Base-by-base conservation (phyloP, 2,797 vertebrate species). In the Acanthiza pusilla region DNA sequence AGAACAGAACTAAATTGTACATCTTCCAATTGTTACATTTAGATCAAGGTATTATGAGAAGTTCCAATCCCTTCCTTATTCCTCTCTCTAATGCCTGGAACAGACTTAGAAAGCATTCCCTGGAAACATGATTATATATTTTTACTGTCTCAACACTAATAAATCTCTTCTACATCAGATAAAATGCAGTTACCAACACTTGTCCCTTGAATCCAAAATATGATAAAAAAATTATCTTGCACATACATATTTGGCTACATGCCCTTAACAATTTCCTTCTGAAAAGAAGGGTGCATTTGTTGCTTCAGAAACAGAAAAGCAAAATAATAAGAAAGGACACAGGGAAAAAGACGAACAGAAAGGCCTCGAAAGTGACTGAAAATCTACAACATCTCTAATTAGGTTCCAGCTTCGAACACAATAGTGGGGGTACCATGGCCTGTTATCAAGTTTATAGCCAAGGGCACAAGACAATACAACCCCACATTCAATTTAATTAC, bases 401-500 rank as follows among this genome's bases (percentile, higher is more conserved):
- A 96, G 91, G 88, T 94, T 96, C 89, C 88, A 96, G 91, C 89
- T 98, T 93, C 89, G 92, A 93, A 78, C 91, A 92, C 91, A 91
- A 91, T 75, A 75, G 91, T 89, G 84, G 88, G 89, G 84, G 61
- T 68, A 92, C 88, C 81, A 61, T 47, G 70, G 79, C 94, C 90
- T 92, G 88, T 83, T 89, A 96, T 91, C 84, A 93, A 95, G 89
- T 96, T 96, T 90, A 95, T 65, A 93, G 93, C 91, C 95, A 91
- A 50, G 50, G 92, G 93, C 77, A 51, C 63, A 81, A 93, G 94
- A 96, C 95, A 91, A 93, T 86, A 88, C 88, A 96, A 89, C 65
- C 89, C 92, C 87, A 94, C 53, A 93, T 91, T 96, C 94, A 94
- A 94, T 95, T 96, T 95, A 97, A 97, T 97, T 96, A 97, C 92